Percentiles rank a stretch among this genome's conserved stretches.
Evolutionary conservation across 2,797 vertebrate species (phyloP).

Genomic region (Macropodus opercularis): DNA sequence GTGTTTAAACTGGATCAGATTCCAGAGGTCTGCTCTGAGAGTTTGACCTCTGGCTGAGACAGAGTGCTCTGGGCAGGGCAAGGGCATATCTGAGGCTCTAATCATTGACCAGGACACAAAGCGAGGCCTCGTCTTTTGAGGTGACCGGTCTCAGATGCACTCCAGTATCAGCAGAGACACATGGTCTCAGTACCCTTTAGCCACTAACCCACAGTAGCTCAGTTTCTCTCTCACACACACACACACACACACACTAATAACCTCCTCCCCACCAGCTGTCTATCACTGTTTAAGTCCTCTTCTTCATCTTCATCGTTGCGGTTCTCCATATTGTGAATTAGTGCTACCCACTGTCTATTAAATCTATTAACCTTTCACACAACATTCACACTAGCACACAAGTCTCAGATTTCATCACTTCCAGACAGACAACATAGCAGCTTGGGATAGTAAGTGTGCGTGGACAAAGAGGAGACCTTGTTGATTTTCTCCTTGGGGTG

Average conservation of each 20-base stretch:
- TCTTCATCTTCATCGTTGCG: constrained; percentile 38
- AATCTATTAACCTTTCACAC: constrained; percentile 30
- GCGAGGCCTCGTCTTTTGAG: constrained; percentile 68
- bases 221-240: constrained; percentile 29
- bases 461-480: constrained; percentile 82
- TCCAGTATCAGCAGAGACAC: constrained; percentile 87
- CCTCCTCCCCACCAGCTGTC: constrained; percentile 5
- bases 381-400: constrained; percentile 70
- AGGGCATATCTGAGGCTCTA: constrained; percentile 84
- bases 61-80: constrained; percentile 68
- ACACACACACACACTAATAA: neutral
- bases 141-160: constrained; percentile 96
- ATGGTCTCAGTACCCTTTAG: constrained; percentile 82
- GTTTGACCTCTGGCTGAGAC: constrained; percentile 81
- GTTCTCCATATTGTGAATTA: constrained; percentile 24
- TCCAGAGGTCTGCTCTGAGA: constrained; percentile 69
- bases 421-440: constrained; percentile 65
- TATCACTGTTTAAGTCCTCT: constrained; percentile 33
- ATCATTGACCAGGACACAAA: constrained; percentile 87
- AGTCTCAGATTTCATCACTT: constrained; percentile 91
- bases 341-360: constrained; percentile 14
- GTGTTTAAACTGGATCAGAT: constrained; percentile 71
- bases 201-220: constrained; percentile 72
- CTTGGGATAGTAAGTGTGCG: neutral
- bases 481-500: constrained; percentile 99